Conservation (phyloP, 2,113 vertebrate genomes). For the Rutilus rutilus region DNA sequence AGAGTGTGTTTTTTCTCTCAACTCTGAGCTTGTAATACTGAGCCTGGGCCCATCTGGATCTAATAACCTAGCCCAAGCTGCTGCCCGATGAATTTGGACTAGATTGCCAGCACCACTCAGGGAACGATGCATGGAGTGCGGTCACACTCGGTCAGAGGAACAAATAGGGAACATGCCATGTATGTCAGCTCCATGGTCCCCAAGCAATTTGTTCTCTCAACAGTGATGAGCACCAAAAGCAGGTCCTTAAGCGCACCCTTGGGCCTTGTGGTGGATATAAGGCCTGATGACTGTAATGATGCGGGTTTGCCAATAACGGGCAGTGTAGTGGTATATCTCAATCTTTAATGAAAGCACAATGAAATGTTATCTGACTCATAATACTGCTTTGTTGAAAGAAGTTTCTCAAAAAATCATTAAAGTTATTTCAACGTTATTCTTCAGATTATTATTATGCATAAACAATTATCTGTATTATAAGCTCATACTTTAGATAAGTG, state of each 20-base stretch:
- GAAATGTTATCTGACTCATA: too few relatives aligned
- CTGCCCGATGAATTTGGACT: constrained; percentile 40
- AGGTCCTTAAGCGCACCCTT: constrained; percentile 40
- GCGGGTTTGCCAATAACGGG: constrained; percentile 69
- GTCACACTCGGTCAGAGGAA: constrained; percentile 1
- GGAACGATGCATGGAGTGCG: neutral
- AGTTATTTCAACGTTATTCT: neutral
- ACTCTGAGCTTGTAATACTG: constrained; percentile 16
- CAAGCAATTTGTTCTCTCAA: constrained; percentile 52
- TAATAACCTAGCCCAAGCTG: constrained; percentile 75
- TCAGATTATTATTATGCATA: neutral
- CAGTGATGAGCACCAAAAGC: constrained; percentile 25
- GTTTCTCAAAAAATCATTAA: neutral
- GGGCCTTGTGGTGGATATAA: constrained; percentile 58
- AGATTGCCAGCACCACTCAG: neutral
- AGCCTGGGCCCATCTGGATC: constrained; percentile 76
- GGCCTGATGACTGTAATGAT: constrained; percentile 46
- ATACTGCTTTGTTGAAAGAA: neutral
- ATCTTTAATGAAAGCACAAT: neutral
- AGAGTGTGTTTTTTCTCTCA: constrained; percentile 18
- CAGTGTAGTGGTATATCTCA: constrained; percentile 62
- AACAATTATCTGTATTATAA: too few relatives aligned
- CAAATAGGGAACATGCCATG: constrained; percentile 61
- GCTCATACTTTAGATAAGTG: neutral
- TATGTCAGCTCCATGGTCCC: constrained; percentile 51